phyloP scores from a whole-genome alignment of 1,140 invertebrate genomes.

The Heliconius hermathena region DNA sequence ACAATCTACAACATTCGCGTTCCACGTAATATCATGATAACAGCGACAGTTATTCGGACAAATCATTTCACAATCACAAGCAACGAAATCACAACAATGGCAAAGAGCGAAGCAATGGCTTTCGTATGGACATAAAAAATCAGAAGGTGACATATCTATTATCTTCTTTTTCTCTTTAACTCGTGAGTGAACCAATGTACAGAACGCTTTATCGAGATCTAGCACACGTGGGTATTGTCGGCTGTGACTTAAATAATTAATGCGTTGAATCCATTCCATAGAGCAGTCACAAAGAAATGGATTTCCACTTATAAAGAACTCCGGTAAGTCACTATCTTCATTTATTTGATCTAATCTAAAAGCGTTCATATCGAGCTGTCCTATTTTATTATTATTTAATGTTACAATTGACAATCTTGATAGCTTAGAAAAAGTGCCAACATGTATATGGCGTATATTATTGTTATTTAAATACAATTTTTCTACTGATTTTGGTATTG shows the following conservation, averaged over 20 bases:
- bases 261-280: constrained; percentile 92
- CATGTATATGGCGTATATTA: constrained; percentile 85
- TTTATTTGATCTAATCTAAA: constrained; percentile 86
- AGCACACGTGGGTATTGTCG: constrained; percentile 91
- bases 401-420: constrained; percentile 87
- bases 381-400: constrained; percentile 88
- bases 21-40: constrained; percentile 95
- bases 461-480: constrained; percentile 90
- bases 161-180: constrained; percentile 87
- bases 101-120: constrained; percentile 94
- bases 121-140: constrained; percentile 93
- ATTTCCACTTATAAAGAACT: constrained; percentile 91
- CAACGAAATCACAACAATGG: constrained; percentile 95
- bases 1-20: constrained; percentile 95
- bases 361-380: constrained; percentile 87
- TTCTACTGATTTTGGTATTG: constrained; percentile 88
- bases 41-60: constrained; percentile 93
- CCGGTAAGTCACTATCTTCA: constrained; percentile 85
- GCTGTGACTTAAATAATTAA: constrained; percentile 86
- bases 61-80: constrained; percentile 95
- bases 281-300: constrained; percentile 92
- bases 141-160: constrained; percentile 89
- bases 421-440: constrained; percentile 88
- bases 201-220: constrained; percentile 92
- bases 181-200: constrained; percentile 90